Evolutionary conservation across 2,113 vertebrate species (phyloP), one percentile per base, ranked within the genome.

Genomic region (Lamprologus lemairii): DNA sequence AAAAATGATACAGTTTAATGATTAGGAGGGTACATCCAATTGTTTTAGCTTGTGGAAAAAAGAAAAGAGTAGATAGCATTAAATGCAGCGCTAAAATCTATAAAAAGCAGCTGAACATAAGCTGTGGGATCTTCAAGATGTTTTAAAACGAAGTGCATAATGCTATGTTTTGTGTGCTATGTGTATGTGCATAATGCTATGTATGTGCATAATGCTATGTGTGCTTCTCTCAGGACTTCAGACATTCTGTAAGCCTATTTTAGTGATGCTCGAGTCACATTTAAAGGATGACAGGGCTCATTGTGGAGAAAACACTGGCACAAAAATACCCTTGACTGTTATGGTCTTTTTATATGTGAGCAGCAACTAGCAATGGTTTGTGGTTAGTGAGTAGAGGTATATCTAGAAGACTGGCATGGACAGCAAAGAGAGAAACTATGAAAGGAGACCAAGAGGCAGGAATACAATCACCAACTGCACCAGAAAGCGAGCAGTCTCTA

Each of bases 381-480:
- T 28, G 68, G 40, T 17, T 47, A 47, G 40, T 28, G 13, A 10
- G 3, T 9, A 2, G 60, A 47, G 40, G n/a, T 23, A 11, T 17
- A 47, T 45, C 23, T 28, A 75, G 40, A 75, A 75, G 71, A 28
- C 42, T 75, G 40, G 14, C 9, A 28, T 19, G 40, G 40, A 3
- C 16, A 75, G 16, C 6, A 75, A 75, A 75, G 42, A 65, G 1
- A 37, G 31, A 65, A 7, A 28, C 71, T 75, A 47, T 28, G 23
- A 47, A 47, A 75, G 23, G 40, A 75, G 71, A 19, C 71, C 14
- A 28, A 47, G 42, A 7, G 9, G 23, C 42, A 28, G 68, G 40
- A 47, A 73, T 17, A 47, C 16, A 26, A 42, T 26, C 40, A 47
- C 21, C 40, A 47, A 3, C 14, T 28, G 0, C 12, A 26, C 0